Evolutionary conservation across 2,888 invertebrate species (phyloP), one percentile per base, ranked within the genome.

Genomic region (Eilema griseolum): DNA sequence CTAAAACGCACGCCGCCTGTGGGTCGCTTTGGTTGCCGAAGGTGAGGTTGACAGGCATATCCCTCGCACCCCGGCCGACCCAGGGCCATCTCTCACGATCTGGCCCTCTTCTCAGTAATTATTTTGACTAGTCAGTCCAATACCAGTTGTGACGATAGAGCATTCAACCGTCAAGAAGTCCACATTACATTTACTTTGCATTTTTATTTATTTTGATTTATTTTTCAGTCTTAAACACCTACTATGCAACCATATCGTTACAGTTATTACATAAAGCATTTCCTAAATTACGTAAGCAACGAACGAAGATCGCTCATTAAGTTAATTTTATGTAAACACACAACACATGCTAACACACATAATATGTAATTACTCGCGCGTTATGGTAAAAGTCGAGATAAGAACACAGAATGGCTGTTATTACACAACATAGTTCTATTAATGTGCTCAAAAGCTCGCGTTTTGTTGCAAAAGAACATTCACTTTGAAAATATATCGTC

Each of bases 321-420:
- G 69, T 71, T 79, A 81, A 76, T 81, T 68, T 77, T 52, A 80
- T 79, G 82, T 80, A 57, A 68, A 76, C 71, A 71, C 59, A 74
- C 33, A 67, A 76, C 77, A 74, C 62, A 70, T 80, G 82, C 74
- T 71, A 64, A 71, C 67, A 62, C 26, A 64, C 26, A 26, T 74
- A 71, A 72, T 81, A n/a, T 52, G 52, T 52, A 52, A 52, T 52
- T 76, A 79, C 67, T 74, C 23, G 61, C 70, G 64, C 73, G 59
- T 62, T 71, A 72, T 73, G 64, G 77, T 70, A 79, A 76, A 73
- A 80, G 74, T 67, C 16, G 61, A 69, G 66, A 70, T 73, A 63
- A 69, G 70, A 68, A 75, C 61, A 61, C 63, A 75, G 41, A 33
- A 56, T n/a, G 66, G 16, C 70, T 66, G 52, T 26, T 11, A 56